phyloP scores from a whole-genome alignment of 2,113 vertebrate species.

The Galeopterus variegatus region DNA sequence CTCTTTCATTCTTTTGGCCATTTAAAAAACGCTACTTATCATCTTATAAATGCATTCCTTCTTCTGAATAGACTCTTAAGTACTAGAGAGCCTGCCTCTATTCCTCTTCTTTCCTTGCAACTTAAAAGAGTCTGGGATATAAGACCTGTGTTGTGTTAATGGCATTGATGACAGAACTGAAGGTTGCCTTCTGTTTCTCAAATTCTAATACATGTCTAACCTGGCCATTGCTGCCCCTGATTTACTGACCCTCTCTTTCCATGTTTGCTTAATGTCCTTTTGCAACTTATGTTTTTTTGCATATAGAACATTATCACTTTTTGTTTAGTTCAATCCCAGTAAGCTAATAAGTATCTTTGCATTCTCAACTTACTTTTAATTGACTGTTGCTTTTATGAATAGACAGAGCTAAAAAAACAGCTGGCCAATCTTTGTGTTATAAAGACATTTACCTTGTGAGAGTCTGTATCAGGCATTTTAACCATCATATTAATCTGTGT shows the following conservation, averaged over 20 bases:
- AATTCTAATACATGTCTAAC: background rate
- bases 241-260: background rate
- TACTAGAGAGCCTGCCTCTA: background rate
- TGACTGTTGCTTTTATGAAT: background rate
- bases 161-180: background rate
- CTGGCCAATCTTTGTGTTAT: background rate
- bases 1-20: background rate
- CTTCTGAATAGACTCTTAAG: background rate
- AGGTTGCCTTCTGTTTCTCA: background rate
- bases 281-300: background rate
- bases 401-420: background rate
- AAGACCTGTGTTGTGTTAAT: background rate
- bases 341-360: background rate
- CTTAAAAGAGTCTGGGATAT: background rate
- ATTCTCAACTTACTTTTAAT: background rate
- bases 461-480: background rate
- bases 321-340: background rate
- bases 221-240: background rate
- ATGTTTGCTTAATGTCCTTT: background rate
- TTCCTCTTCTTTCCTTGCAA: background rate
- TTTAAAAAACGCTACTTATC: background rate
- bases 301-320: background rate
- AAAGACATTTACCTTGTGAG: background rate
- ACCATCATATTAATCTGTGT: background rate
- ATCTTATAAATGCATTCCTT: background rate